A percentile compares a stretch with the other conserved stretches of the same genome.
Conservation (phyloP, 1,140 invertebrate genomes). For the Drosophila ananassae region DNA sequence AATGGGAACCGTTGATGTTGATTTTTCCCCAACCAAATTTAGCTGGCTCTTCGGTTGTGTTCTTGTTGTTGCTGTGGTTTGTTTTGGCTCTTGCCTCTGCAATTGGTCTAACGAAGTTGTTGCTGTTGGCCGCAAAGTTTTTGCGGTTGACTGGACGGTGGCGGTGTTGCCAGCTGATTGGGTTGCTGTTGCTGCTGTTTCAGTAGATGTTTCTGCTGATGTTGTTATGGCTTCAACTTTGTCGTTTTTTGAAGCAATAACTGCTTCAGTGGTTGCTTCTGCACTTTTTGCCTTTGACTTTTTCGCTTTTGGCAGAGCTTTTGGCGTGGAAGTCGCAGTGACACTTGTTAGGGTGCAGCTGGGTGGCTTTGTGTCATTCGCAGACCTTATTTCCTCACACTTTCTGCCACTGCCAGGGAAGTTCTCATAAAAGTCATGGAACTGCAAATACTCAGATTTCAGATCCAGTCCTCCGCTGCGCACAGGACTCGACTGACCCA, state of each 20-base stretch:
- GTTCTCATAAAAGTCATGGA: slow-evolving; percentile 66
- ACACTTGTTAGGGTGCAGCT: slow-evolving; percentile 36
- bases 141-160: slow-evolving; percentile 68
- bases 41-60: slow-evolving; percentile 45
- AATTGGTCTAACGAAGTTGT: slow-evolving; percentile 76
- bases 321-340: slow-evolving; percentile 14
- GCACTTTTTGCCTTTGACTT: slow-evolving; percentile 49
- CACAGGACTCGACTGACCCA: slow-evolving; percentile 33
- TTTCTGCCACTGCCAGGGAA: slow-evolving; percentile 35
- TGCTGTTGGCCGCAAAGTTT: slow-evolving; percentile 75
- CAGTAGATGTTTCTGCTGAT: slow-evolving; percentile 6
- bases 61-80: slow-evolving; percentile 40
- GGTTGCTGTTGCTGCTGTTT: slow-evolving; percentile 35
- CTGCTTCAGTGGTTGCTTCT: slow-evolving; percentile 1
- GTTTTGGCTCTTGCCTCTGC: slow-evolving; percentile 31
- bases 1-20: slow-evolving; percentile 56
- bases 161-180: slow-evolving; percentile 70
- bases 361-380: slow-evolving; percentile 43
- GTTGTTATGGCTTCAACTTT: background rate
- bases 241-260: background rate
- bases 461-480: slow-evolving; percentile 43
- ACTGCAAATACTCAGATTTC: slow-evolving; percentile 63
- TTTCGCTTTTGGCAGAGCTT: slow-evolving; percentile 62
- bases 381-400: slow-evolving; percentile 19
- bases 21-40: slow-evolving; percentile 56